Evolutionary conservation across 2,113 vertebrate species (phyloP), one percentile per base, ranked within the genome.

Genomic region (Siniperca knerii): DNA sequence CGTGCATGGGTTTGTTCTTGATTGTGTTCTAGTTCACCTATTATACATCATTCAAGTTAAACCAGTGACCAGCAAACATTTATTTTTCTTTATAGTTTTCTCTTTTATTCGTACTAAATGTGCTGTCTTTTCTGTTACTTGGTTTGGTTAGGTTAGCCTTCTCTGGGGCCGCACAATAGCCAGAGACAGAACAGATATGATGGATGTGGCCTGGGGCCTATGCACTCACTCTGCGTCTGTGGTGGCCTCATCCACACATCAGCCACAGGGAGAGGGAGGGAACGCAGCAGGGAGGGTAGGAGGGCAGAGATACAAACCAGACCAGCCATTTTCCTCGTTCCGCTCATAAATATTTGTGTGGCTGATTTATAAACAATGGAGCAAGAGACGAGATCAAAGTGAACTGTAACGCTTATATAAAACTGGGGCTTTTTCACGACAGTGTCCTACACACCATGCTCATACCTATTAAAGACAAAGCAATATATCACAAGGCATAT

Each of bases 301-400:
- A 78, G 85, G 83, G 87, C 89, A 91, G 78, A 92, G 94, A 96
- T 89, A 94, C 92, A 95, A 94, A 92, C 95, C 95, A 96, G 95
- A 95, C 94, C 90, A 89, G 90, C 91, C 92, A 94, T 95, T 95
- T 95, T 95, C 92, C 85, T 90, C 62, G 73, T 94, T 94, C 90
- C 81, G 84, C 93, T 95, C 92, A 94, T 96, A 96, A 96, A 96
- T 96, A 96, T 96, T 96, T 96, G 95, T 92, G 87, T 88, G 93
- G 91, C 89, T 94, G 94, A 96, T 96, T 95, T 95, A 95, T 95
- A 96, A 96, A 96, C 94, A 95, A 82, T 76, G 78, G 88, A 86
- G 90, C 89, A 77, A 87, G 91, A 90, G 92, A 84, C 73, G 71
- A 93, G 94, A 95, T 96, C 94, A 96, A 96, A 96, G 95, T 87